A percentile compares a stretch with the other conserved stretches of the same genome.
Evolutionary conservation across 2,797 vertebrate genomes (phyloP).

Genomic region (Caiman crocodilus): DNA sequence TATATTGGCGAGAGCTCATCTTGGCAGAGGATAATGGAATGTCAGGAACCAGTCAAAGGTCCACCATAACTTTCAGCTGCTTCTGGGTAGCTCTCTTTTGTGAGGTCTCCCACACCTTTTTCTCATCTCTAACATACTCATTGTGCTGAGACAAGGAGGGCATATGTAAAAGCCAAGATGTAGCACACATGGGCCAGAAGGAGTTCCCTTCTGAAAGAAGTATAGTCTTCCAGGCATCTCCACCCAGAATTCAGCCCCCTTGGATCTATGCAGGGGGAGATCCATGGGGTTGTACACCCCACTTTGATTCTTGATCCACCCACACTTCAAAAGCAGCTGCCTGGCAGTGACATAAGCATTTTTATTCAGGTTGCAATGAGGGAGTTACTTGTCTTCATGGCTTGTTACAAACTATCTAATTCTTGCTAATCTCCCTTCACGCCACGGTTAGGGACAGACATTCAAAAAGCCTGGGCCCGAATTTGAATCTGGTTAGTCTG

Average conservation of each 20-base stretch:
- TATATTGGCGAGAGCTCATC: accelerated
- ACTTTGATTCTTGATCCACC: too few relatives aligned
- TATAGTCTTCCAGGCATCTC: accelerated
- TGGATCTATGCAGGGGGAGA: background rate
- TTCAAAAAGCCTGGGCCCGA: too few relatives aligned
- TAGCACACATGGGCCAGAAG: background rate
- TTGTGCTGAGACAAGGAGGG: background rate
- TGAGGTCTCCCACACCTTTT: background rate
- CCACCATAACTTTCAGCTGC: accelerated
- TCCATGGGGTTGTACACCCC: too few relatives aligned
- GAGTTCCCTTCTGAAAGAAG: background rate
- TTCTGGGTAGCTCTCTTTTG: background rate
- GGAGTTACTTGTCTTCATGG: too few relatives aligned
- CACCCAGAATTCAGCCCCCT: background rate
- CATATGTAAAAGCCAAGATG: background rate
- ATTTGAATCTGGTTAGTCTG: too few relatives aligned
- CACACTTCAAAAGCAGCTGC: too few relatives aligned
- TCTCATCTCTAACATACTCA: background rate
- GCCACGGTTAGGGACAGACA: too few relatives aligned
- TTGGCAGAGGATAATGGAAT: background rate
- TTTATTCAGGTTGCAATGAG: too few relatives aligned
- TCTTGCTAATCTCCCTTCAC: too few relatives aligned
- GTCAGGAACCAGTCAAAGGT: accelerated
- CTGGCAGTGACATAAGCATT: too few relatives aligned
- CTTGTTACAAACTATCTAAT: too few relatives aligned